Evolutionary conservation across 1,140 invertebrate species (phyloP), one percentile per base, ranked within the genome.

Genomic region (Rhopalosiphum padi): DNA sequence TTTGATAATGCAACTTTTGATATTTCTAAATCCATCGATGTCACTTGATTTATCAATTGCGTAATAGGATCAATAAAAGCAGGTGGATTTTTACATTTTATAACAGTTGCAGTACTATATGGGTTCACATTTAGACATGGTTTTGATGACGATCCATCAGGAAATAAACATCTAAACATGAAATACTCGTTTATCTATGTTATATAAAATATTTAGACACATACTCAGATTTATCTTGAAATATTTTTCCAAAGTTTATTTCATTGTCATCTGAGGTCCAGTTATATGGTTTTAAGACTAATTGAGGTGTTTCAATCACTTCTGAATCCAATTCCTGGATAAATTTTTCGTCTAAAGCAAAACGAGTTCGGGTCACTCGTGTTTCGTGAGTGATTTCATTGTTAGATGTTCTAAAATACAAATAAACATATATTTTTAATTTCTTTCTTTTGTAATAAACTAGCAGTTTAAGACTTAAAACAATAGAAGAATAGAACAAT

Each of bases 251-350:
- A n/a, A 85, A 93, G 21, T 82, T 82, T 8, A 85, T 83, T 86
- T 93, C 91, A n/a, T 93, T 9, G 2, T 48, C 23, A 43, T 83
- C 82, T 53, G 23, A 11, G 41, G 77, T 86, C 91, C 91, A 93
- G 85, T 93, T 93, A 53, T 93, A 93, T 23, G 91, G 43, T 55
- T 86, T 93, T 55, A 93, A 86, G 43, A 86, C 85, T 53, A 93
- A 55, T 86, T 60, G 35, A 43, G 91, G 91, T 86, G 30, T 93
- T 53, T 83, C 85, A 21, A 93, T 93, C 21, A 86, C 77, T 93
- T 93, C 91, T 30, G 91, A 83, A 55, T 93, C 91, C 48, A 93
- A 93, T 85, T 93, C 91, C 23, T 93, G 91, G 55, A 93, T 35
- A 83, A 93, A 93, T 35, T 93, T 93, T 85, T 93, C 91, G 41